Percentiles rank a stretch among this genome's conserved stretches.
Conservation (phyloP, 2,888 invertebrate genomes). For the Tipula unca region DNA sequence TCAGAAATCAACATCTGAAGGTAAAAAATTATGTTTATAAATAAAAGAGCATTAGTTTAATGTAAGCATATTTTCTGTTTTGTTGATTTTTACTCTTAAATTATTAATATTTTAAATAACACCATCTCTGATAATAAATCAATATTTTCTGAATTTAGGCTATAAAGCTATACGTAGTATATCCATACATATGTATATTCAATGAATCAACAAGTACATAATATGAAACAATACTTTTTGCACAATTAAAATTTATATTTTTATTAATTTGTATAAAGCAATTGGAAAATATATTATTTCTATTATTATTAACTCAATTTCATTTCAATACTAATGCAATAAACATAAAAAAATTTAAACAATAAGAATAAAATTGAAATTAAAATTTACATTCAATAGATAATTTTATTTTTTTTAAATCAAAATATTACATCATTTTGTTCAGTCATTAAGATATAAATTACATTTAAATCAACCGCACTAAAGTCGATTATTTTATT, state of each 20-base stretch:
- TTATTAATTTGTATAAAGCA: not conserved
- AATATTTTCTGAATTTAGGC: not conserved
- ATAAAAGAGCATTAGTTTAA: not conserved
- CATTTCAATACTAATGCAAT: not conserved
- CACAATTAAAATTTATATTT: not conserved
- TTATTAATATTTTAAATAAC: not conserved
- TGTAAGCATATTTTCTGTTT: not conserved
- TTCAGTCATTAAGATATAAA: not conserved
- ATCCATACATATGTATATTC: not conserved
- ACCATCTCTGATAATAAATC: not conserved
- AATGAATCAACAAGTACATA: not conserved
- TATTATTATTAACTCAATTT: not conserved
- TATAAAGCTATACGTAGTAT: not conserved
- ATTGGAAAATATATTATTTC: not conserved
- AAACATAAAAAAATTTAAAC: not conserved
- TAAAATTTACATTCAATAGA: constrained; percentile 8
- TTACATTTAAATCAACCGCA: not conserved
- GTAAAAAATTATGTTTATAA: not conserved
- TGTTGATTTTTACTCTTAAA: not conserved
- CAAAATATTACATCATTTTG: constrained; percentile 4
- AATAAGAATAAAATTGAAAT: constrained; percentile 3
- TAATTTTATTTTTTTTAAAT: not conserved
- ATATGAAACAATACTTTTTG: not conserved
- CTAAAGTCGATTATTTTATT: not conserved
- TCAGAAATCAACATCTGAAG: not conserved